Evolutionary conservation across 2,113 vertebrate genomes (phyloP).

Genomic region (Triplophysa rosa): DNA sequence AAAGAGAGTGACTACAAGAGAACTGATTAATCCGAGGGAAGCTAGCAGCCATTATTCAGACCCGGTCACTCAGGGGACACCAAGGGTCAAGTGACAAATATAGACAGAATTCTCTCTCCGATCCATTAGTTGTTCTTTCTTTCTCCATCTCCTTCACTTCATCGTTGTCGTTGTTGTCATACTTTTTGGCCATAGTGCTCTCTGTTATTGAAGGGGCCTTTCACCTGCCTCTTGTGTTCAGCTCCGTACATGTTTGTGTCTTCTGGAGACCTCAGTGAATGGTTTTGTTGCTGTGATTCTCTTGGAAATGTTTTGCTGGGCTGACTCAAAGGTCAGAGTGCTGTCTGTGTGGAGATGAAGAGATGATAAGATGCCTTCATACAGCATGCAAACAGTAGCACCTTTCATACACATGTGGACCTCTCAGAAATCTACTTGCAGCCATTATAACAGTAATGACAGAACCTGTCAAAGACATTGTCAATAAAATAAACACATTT

Average conservation of each 20-base stretch:
- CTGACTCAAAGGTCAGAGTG: slow-evolving; percentile 67
- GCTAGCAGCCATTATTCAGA: slow-evolving; percentile 14
- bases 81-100: neutral
- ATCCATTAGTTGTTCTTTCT: neutral
- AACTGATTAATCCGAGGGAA: slow-evolving; percentile 26
- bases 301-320: slow-evolving; percentile 58
- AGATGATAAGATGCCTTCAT: slow-evolving; percentile 59
- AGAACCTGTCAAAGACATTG: neutral
- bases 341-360: slow-evolving; percentile 65
- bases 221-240: slow-evolving; percentile 64
- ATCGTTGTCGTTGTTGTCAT: slow-evolving; percentile 43
- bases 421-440: neutral
- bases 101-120: neutral
- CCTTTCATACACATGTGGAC: slow-evolving; percentile 56
- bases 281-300: slow-evolving; percentile 62
- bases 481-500: neutral
- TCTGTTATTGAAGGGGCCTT: slow-evolving; percentile 68
- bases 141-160: neutral
- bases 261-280: slow-evolving; percentile 57
- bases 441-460: slow-evolving; percentile 14
- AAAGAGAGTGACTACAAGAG: neutral
- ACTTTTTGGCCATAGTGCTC: slow-evolving; percentile 54
- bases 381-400: slow-evolving; percentile 61
- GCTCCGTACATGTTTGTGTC: slow-evolving; percentile 71
- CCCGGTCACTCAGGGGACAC: neutral